Percentiles rank a stretch among this genome's conserved stretches.
Evolutionary conservation across 2,797 vertebrate species (phyloP).

Genomic region (Oryzias dopingdopingensis): DNA sequence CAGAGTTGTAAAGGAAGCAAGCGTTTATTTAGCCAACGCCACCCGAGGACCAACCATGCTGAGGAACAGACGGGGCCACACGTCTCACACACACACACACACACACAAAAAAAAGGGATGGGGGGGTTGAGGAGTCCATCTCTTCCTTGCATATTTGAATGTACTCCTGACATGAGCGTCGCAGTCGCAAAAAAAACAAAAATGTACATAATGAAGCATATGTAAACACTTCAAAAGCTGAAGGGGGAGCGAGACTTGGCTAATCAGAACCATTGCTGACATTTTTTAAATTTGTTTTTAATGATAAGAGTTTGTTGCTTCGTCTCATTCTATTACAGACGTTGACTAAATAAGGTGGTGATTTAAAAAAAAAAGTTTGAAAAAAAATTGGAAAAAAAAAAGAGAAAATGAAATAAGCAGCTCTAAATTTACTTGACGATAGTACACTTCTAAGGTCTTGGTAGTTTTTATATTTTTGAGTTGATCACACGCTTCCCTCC

Average conservation of each 20-base stretch:
- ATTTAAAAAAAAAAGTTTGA: slow-evolving; percentile 39
- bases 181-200: slow-evolving; percentile 38
- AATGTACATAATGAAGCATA: slow-evolving; percentile 56
- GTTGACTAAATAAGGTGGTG: slow-evolving; percentile 45
- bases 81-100: too few species aligned
- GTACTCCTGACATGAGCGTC: slow-evolving; percentile 69
- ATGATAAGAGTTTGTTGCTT: slow-evolving; percentile 66
- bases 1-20: slow-evolving; percentile 20
- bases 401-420: slow-evolving; percentile 18
- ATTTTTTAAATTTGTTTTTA: slow-evolving; percentile 70
- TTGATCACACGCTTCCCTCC: slow-evolving; percentile 62
- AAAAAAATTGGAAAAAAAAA: slow-evolving; percentile 21
- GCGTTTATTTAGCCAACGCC: slow-evolving; percentile 15
- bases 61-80: slow-evolving; percentile 1
- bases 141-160: slow-evolving; percentile 68
- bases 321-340: slow-evolving; percentile 61
- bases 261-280: slow-evolving; percentile 62
- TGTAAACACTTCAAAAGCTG: slow-evolving; percentile 59
- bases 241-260: slow-evolving; percentile 45
- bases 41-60: slow-evolving; percentile 23
- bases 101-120: too few species aligned
- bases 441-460: slow-evolving; percentile 57
- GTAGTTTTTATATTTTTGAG: slow-evolving; percentile 28
- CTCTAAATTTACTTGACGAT: slow-evolving; percentile 53
- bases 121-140: slow-evolving; percentile 39